Percentiles rank a stretch among this genome's conserved stretches.
phyloP scores from a whole-genome alignment of 2,113 vertebrate genomes.

The Trochalopteron elliotii region DNA sequence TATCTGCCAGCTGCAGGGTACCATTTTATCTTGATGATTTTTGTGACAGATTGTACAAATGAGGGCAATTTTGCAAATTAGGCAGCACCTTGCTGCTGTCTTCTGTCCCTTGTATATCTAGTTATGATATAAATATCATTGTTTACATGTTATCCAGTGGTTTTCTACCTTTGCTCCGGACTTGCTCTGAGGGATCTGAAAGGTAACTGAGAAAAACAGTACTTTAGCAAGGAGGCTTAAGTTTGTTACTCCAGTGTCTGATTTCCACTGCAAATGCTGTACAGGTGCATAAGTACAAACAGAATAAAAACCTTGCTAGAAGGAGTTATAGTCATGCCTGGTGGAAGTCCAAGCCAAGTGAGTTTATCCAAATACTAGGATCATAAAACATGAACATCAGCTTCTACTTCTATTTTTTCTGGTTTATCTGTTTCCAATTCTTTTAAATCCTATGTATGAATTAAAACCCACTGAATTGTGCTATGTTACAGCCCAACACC shows the following conservation, averaged over 20 bases:
- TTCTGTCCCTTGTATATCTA: background rate
- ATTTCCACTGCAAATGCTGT: background rate
- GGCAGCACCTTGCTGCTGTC: background rate
- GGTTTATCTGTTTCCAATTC: background rate
- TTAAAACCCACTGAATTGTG: background rate
- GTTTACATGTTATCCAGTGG: background rate
- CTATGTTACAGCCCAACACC: background rate
- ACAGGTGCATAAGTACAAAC: background rate
- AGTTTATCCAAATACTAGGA: background rate
- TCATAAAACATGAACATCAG: background rate
- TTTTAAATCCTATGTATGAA: background rate
- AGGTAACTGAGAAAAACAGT: background rate
- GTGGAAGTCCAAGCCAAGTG: background rate
- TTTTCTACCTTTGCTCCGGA: background rate
- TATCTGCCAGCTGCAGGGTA: constrained; percentile 4
- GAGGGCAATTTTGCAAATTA: constrained; percentile 1
- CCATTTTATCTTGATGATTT: background rate
- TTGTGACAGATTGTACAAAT: background rate
- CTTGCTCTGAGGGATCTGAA: background rate
- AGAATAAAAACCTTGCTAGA: background rate
- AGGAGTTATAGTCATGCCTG: background rate
- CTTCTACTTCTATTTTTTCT: background rate
- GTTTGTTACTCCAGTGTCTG: background rate
- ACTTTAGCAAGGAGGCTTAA: background rate
- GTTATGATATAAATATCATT: background rate